Evolutionary conservation across 37 sponge, comb jelly and placozoan genomes (phyloP), one percentile per base, ranked within the genome.

Genomic region (Diacarnus erythraeanus): DNA sequence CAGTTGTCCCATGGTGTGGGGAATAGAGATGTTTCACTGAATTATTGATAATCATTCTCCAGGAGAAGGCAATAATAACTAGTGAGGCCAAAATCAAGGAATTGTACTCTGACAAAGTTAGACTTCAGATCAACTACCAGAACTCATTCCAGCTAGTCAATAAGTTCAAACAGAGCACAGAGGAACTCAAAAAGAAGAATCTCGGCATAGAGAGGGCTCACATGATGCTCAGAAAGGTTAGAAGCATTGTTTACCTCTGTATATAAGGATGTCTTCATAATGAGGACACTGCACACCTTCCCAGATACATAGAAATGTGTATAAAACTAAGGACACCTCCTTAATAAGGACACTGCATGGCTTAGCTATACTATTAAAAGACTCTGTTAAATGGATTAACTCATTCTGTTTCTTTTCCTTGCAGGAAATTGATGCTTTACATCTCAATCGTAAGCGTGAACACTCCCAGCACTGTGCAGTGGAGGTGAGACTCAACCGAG

Each of bases 401-500:
- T 63, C 29, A n/a, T 26, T 17, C n/a, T 23, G n/a, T 23, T 38
- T 38, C 37, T 67, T 20, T 1, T 31, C 3, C 35, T 23, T 42
- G 18, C 58, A 94, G 95, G 99, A 98, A 25, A 5, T 93, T 42
- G 99, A 95, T 42, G 67, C 85, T 20, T 70, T 84, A 75, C 84
- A 92, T 60, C 29, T 79, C n/a, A 21, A 66, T 33, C 94, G 96
- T 68, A 86, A 81, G 74, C 88, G 96, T 77, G 77, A 77, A 26
- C 68, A 75, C 33, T 69, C 56, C 31, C 76, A 75, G 59, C 99
- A 98, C 42, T 87, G 86, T 60, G 81, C 86, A 21, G 80, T 93
- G 51, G 99, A 98, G 82, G 96, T 96, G 39, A 38, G 97, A 35
- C 77, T 99, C 38, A 94, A 99, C 84, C 77, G 99, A 77, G 97